Evolutionary conservation across 2,888 invertebrate genomes (phyloP), one percentile per base, ranked within the genome.

Genomic region (Microlaimidae sp.): DNA sequence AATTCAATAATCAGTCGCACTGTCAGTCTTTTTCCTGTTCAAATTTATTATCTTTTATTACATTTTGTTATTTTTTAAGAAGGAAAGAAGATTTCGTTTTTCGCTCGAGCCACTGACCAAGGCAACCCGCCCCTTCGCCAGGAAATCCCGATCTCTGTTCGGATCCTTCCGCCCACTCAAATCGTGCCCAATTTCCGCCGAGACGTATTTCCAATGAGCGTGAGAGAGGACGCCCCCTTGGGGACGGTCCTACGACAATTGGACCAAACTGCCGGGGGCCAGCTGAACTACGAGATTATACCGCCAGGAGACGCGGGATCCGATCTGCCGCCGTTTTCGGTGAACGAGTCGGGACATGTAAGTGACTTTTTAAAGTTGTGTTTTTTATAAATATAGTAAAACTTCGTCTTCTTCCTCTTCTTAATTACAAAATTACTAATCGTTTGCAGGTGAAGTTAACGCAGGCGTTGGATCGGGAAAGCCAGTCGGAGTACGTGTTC

Each of bases 91-190:
- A 81, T 86, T 70, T 85, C 85, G 74, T 83, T 90, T 70, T 88
- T 89, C 74, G 82, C 92, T 51, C 79, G 85, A 56, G 92, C 87
- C 19, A 80, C 80, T 51, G 90, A 92, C 75, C 78, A 78, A 7
- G 88, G 88, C 17, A 79, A 78, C 54, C 79, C 82, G 43, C 68
- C 71, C 1, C 69, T 73, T 57, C 82, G 85, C 70, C 79, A 80
- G 40, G 84, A 86, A 69, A 83, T 86, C 52, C 82, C 88, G 4
- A 80, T 92, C 27, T 79, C 80, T 56, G 79, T 92, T 62, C 78
- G 80, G 67, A n/a, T n/a, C n/a, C n/a, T 38, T 10, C n/a, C 38
- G n/a, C n/a, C 38, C 4, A 4, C 27, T 43, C 56, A 52, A n/a
- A 69, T 71, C 42, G 80, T 85, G 29, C 89, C 88, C 5, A 74